Evolutionary conservation across 30 jellyfish, hydroid and myxozoan species (phyloP).

Genomic region (Hydractinia symbiolongicarpus): DNA sequence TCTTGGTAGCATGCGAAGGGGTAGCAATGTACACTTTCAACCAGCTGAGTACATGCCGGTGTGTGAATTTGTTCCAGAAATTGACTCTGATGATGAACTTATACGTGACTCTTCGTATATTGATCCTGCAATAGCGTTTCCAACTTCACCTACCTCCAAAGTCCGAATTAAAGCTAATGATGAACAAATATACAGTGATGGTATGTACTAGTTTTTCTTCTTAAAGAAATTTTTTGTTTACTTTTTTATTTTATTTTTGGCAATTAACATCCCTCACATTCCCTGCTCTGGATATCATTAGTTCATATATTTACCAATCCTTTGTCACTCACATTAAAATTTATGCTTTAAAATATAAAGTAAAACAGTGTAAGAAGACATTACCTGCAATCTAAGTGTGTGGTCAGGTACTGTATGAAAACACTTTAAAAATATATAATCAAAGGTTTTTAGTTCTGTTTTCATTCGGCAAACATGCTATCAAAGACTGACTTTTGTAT

Average conservation of each 20-base stretch:
- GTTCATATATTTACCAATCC: no score
- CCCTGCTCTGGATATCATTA: no score
- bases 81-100: constrained; percentile 2
- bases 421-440: no score
- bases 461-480: no score
- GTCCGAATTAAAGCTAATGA: neutral
- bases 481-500: no score
- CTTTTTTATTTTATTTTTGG: neutral
- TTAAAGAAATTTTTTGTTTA: neutral
- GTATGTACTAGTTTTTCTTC: constrained; percentile 2
- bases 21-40: neutral
- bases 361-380: no score
- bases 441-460: no score
- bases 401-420: no score
- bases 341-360: neutral
- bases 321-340: neutral
- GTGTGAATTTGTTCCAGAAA: neutral
- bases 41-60: constrained; percentile 14
- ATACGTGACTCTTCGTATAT: neutral
- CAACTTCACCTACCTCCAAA: neutral
- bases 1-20: neutral
- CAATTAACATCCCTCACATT: neutral
- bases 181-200: constrained; percentile 27
- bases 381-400: no score
- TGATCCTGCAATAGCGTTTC: neutral